phyloP scores from a whole-genome alignment of 2,113 vertebrate species.

The Hoplias malabaricus region DNA sequence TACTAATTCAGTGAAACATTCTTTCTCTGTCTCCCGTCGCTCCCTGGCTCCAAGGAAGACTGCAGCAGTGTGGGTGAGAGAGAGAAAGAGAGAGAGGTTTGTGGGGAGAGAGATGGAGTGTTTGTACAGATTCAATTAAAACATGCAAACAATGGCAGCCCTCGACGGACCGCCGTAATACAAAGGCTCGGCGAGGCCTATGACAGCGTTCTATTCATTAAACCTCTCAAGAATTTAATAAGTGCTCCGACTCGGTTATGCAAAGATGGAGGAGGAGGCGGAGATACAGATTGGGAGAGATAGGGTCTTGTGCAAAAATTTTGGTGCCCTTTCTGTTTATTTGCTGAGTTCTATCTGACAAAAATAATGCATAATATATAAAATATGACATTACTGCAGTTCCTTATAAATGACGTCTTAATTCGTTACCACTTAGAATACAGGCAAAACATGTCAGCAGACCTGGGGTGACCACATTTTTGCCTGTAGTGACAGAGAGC shows the following conservation, averaged over 20 bases:
- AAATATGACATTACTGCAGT: no score
- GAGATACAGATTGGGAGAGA: constrained; percentile 41
- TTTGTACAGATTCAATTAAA: constrained; percentile 63
- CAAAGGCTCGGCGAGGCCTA: constrained; percentile 46
- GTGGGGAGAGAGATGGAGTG: constrained; percentile 37
- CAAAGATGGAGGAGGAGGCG: constrained; percentile 22
- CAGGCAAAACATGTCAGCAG: no score
- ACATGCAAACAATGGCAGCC: constrained; percentile 58
- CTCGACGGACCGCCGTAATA: constrained; percentile 52
- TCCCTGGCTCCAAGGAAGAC: background rate
- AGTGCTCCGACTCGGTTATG: constrained; percentile 28
- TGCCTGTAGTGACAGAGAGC: no score
- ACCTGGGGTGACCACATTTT: no score
- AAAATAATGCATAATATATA: no score
- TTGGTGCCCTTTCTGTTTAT: no score
- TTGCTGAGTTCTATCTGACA: no score
- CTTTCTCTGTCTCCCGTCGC: background rate
- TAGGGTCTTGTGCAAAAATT: no score
- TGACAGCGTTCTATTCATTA: constrained; percentile 55
- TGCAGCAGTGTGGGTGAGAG: background rate
- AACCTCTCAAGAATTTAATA: constrained; percentile 53
- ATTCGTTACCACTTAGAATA: no score
- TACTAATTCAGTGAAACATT: background rate
- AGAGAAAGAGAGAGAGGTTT: background rate
- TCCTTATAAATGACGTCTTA: no score